A percentile compares a stretch with the other conserved stretches of the same genome.
Evolutionary conservation across 2,113 vertebrate species (phyloP).

Genomic region (Macquaria ambigua): DNA sequence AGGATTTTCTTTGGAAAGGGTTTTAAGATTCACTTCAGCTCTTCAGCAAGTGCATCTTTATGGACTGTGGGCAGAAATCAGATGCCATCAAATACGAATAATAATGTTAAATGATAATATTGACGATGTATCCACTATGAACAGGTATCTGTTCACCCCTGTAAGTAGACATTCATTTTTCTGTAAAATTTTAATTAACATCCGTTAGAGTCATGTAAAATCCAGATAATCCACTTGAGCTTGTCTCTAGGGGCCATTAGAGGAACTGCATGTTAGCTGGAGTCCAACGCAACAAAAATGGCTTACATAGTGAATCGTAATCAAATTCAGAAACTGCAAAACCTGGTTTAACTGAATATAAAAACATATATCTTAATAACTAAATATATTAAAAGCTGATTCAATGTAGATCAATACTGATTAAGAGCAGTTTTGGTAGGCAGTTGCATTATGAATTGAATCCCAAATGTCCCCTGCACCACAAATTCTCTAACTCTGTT

Average conservation of each 20-base stretch:
- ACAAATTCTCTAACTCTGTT: background rate
- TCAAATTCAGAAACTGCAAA: background rate
- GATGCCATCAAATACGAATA: background rate
- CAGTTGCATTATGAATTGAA: background rate
- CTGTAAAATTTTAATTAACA: background rate
- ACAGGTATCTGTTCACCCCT: background rate
- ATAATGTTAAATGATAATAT: background rate
- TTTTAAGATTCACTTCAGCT: slow-evolving; percentile 1
- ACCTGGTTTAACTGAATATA: background rate
- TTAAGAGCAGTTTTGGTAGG: background rate
- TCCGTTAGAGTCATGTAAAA: background rate
- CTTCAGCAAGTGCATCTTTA: background rate
- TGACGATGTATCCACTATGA: background rate
- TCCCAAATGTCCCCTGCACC: background rate
- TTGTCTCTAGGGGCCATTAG: slow-evolving; percentile 2
- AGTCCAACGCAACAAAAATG: background rate
- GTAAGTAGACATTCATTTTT: background rate
- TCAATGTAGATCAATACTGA: background rate
- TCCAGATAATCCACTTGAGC: slow-evolving; percentile 2
- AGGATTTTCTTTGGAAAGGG: slow-evolving; percentile 2
- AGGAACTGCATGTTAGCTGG: background rate
- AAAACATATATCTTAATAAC: background rate
- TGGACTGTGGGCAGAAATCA: background rate
- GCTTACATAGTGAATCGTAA: background rate
- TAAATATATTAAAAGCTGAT: background rate